Evolutionary conservation across 2,113 vertebrate genomes (phyloP).

Genomic region (Paramormyrops kingsleyae): DNA sequence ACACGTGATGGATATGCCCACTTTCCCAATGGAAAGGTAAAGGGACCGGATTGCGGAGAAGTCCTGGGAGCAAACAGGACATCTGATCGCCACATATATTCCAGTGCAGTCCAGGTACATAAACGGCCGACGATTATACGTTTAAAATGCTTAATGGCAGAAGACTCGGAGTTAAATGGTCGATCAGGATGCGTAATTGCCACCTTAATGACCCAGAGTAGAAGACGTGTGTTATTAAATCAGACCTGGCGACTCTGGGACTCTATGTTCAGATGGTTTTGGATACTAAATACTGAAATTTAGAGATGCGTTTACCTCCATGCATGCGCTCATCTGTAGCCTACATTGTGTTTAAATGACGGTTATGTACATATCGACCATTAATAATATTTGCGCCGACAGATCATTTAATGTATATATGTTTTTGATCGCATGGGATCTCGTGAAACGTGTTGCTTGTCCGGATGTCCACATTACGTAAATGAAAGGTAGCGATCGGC

Average conservation of each 20-base stretch:
- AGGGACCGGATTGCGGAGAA: not conserved
- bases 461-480: not conserved
- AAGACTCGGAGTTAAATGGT: not conserved
- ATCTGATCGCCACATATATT: not conserved
- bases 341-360: not conserved
- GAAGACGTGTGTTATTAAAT: not conserved
- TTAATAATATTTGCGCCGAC: not conserved
- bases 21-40: not conserved
- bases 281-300: not conserved
- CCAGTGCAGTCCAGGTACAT: not conserved
- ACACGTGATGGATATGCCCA: conserved; percentile 4
- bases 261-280: not conserved
- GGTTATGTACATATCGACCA: not conserved
- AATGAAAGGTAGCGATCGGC: not conserved
- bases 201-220: not conserved
- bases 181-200: not conserved
- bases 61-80: not conserved
- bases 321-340: not conserved
- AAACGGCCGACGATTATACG: not conserved
- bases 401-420: not conserved
- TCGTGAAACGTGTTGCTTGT: not conserved
- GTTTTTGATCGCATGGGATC: not conserved
- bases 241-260: not conserved
- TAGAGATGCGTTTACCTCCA: not conserved
- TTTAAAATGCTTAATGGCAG: not conserved